phyloP scores from a whole-genome alignment of 2,888 invertebrate species.

The Morinoia aosen region DNA sequence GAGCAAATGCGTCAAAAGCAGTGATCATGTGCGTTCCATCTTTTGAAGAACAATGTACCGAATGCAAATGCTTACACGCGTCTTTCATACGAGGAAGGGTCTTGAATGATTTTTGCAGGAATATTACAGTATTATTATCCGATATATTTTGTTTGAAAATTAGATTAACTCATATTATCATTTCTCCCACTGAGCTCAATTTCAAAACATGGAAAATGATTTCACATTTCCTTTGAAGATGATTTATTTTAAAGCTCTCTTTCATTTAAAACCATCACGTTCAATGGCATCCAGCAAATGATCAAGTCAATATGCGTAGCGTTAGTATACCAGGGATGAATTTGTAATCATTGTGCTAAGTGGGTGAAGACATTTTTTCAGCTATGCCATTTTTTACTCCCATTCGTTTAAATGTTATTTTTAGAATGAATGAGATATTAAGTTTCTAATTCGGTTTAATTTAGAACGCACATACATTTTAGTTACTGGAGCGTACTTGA shows the following conservation, averaged over 20 bases:
- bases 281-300: neutral
- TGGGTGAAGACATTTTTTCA: neutral
- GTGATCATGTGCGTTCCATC: neutral
- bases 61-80: neutral
- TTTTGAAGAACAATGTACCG: neutral
- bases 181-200: no score
- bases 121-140: no score
- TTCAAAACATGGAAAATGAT: no score
- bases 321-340: neutral
- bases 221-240: no score
- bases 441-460: neutral
- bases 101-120: no score
- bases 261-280: neutral
- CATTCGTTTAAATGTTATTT: neutral
- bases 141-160: no score
- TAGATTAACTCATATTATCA: no score
- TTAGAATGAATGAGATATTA: no score
- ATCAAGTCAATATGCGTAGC: neutral
- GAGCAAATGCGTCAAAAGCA: neutral
- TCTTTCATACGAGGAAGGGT: no score
- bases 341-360: neutral
- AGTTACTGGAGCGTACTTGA: neutral
- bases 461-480: neutral
- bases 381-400: neutral
- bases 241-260: neutral